phyloP scores from a whole-genome alignment of 2,113 vertebrate species.

The Alosa alosa region DNA sequence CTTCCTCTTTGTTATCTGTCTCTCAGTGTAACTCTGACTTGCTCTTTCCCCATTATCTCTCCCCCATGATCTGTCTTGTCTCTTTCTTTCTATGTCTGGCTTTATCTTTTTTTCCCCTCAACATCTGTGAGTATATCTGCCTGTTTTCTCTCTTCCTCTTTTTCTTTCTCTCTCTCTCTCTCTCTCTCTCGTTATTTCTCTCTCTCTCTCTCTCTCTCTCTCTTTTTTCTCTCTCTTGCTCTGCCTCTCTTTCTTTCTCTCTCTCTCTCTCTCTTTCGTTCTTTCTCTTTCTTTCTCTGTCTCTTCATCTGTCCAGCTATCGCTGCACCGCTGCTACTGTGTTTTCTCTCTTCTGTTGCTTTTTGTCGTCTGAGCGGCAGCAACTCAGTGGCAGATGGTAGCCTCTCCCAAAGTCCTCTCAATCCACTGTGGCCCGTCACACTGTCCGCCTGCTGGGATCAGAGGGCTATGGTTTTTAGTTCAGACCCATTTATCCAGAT shows the following conservation, averaged over 20 bases:
- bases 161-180: not conserved
- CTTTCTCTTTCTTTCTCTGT: not conserved
- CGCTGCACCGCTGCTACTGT: not conserved
- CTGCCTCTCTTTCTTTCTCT: not conserved
- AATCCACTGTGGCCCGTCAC: not conserved
- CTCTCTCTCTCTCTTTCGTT: not conserved
- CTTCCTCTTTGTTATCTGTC: not conserved
- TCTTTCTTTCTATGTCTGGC: not conserved
- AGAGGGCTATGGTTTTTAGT: not conserved
- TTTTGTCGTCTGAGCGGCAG: not conserved
- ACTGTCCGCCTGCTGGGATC: not conserved
- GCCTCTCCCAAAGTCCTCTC: not conserved
- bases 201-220: not conserved
- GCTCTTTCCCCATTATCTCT: not conserved
- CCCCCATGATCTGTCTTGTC: not conserved
- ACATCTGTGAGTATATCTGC: constrained; percentile 1
- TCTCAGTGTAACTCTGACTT: not conserved
- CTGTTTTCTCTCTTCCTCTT: constrained; percentile 17
- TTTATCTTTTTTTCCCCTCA: not conserved
- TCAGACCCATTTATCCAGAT: not conserved
- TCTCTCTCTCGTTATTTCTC: not conserved
- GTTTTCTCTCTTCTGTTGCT: not conserved
- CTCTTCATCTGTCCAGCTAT: not conserved
- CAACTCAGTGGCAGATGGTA: not conserved
- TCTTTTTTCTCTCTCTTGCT: too few relatives aligned